Conservation (phyloP, 2,113 vertebrate genomes). For the Ammodytes dubius region DNA sequence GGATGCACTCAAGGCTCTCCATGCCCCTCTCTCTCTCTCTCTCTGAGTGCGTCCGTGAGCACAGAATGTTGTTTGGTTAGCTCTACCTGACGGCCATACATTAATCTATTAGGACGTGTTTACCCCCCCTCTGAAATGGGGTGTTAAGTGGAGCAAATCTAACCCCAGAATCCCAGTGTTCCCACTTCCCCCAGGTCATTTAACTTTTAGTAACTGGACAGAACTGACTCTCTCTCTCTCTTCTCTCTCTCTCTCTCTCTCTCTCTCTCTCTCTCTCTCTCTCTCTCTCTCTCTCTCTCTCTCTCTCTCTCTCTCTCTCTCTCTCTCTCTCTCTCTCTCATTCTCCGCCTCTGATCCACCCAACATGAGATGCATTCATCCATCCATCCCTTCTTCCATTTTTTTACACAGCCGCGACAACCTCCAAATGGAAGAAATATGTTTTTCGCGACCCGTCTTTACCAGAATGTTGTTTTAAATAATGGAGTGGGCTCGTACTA, state of each 20-base stretch:
- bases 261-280: slow-evolving; percentile 9
- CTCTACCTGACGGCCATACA: slow-evolving; percentile 26
- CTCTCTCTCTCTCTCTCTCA: slow-evolving; percentile 21
- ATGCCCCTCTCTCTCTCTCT: neutral
- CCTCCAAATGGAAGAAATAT: slow-evolving; percentile 95
- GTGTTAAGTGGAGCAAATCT: slow-evolving; percentile 80
- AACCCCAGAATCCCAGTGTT: slow-evolving; percentile 61
- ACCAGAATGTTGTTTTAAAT: slow-evolving; percentile 91
- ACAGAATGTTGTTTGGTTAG: slow-evolving; percentile 37
- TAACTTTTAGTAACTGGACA: slow-evolving; percentile 81
- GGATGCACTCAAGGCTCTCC: slow-evolving; percentile 53
- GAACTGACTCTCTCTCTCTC: slow-evolving; percentile 40
- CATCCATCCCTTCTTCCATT: slow-evolving; percentile 24
- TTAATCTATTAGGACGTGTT: slow-evolving; percentile 72
- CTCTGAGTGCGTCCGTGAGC: slow-evolving; percentile 48
- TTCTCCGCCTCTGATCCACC: slow-evolving; percentile 44
- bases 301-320: slow-evolving; percentile 27
- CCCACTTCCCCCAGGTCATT: slow-evolving; percentile 76
- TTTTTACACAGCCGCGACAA: slow-evolving; percentile 84
- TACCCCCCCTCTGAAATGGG: slow-evolving; percentile 70
- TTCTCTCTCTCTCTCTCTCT: slow-evolving; percentile 24
- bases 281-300: slow-evolving; percentile 34
- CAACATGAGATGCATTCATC: slow-evolving; percentile 58
- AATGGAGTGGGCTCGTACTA: slow-evolving; percentile 87
- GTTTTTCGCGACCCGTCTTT: slow-evolving; percentile 89